Evolutionary conservation across 2,888 invertebrate genomes (phyloP).

Genomic region (Ommatoiulus sabulosus): DNA sequence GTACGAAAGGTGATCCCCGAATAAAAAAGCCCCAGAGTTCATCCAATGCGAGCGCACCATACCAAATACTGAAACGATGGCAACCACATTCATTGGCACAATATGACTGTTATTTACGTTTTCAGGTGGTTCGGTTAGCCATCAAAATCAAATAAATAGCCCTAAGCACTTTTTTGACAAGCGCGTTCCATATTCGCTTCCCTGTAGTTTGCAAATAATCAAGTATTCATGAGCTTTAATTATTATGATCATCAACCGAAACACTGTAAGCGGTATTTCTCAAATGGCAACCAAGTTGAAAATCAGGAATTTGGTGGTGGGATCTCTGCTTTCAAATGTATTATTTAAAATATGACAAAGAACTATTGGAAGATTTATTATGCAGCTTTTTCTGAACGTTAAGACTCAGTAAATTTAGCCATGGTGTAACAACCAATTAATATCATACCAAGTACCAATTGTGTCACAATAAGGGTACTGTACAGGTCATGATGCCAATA

Average conservation of each 20-base stretch:
- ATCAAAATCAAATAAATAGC: conserved; percentile 43
- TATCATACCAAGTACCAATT: neutral
- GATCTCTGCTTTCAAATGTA: neutral
- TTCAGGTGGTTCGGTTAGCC: conserved; percentile 5
- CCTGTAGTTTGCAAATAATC: neutral
- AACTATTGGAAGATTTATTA: conserved; percentile 16
- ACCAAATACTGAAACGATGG: conserved; percentile 27
- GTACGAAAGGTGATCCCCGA: conserved; percentile 6
- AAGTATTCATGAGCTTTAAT: neutral
- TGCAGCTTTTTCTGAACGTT: neutral
- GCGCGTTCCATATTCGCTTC: neutral
- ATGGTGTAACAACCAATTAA: neutral
- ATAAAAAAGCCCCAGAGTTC: conserved; percentile 14
- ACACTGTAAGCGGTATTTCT: neutral
- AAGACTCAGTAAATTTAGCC: neutral
- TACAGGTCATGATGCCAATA: neutral
- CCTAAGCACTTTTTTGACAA: conserved; percentile 28
- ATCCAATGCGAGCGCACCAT: conserved; percentile 25
- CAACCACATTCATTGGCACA: conserved; percentile 43
- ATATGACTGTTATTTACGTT: conserved; percentile 12
- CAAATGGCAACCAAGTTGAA: neutral
- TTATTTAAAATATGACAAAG: neutral
- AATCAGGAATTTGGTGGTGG: neutral
- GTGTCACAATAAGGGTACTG: neutral
- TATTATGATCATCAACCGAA: neutral